Evolutionary conservation across 2,888 invertebrate species (phyloP).

Genomic region (Criorhina ranunculi): DNA sequence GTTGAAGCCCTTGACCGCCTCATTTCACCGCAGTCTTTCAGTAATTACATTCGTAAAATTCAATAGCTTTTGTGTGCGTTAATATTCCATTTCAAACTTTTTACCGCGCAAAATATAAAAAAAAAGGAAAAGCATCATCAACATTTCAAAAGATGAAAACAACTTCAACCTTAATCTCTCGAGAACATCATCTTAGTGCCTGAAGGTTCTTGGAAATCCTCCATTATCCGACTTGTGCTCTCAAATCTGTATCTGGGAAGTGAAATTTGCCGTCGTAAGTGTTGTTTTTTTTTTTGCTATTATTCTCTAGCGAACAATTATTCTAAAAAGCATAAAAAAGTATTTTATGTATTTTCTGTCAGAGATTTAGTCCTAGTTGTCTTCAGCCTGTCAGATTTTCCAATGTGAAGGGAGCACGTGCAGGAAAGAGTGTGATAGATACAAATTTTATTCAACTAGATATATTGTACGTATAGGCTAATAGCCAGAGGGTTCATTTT

Average conservation of each 20-base stretch:
- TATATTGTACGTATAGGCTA: conserved; percentile 27
- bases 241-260: conserved; percentile 7
- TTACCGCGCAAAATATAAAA: background rate
- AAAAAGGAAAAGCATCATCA: conserved; percentile 1
- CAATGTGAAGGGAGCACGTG: conserved; percentile 4
- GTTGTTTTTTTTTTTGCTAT: background rate
- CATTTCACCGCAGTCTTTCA: conserved; percentile 2
- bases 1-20: conserved; percentile 27
- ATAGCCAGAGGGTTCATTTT: conserved; percentile 43
- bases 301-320: conserved; percentile 41
- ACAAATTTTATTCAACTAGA: conserved; percentile 30
- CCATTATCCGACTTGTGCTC: conserved; percentile 12
- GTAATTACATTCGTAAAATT: conserved; percentile 20
- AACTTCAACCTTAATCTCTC: conserved; percentile 32
- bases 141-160: conserved; percentile 18
- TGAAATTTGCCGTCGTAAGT: background rate
- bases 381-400: conserved; percentile 21
- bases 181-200: conserved; percentile 24
- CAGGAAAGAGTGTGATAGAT: background rate
- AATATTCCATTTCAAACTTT: conserved; percentile 20
- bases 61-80: conserved; percentile 27
- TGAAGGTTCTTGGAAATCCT: conserved; percentile 7
- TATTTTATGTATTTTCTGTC: conserved; percentile 5
- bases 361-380: conserved; percentile 21
- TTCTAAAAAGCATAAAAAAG: conserved; percentile 17